Conservation (phyloP, 2,113 vertebrate genomes). For the Cyphomyrus discorhynchus region DNA sequence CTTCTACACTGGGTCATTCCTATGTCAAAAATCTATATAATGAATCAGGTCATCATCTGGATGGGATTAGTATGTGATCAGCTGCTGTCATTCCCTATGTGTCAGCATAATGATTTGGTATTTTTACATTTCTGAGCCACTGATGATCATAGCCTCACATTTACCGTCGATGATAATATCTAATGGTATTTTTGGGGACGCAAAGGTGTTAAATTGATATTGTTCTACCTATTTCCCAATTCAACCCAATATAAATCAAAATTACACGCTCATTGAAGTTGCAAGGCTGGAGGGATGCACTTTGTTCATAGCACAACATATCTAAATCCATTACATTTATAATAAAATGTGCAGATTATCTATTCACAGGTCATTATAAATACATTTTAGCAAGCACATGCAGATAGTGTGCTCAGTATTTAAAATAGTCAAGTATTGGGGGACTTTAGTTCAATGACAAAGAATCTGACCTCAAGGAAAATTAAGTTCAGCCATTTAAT, state of each 20-base stretch:
- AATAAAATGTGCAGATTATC: background rate
- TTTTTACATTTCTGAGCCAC: background rate
- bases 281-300: background rate
- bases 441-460: constrained; percentile 33
- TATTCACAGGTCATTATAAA: background rate
- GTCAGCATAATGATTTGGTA: background rate
- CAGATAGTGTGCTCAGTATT: background rate
- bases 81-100: background rate
- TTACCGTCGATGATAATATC: background rate
- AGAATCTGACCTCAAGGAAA: constrained; percentile 45
- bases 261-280: background rate
- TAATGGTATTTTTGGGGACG: background rate
- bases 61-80: background rate
- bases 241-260: background rate
- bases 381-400: background rate
- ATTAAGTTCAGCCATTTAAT: constrained; percentile 52
- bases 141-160: background rate
- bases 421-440: constrained; percentile 17
- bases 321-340: background rate
- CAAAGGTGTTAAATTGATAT: background rate
- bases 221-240: background rate
- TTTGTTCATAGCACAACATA: background rate
- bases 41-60: background rate
- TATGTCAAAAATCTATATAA: background rate
- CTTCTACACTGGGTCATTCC: background rate